Percentiles rank a stretch among this genome's conserved stretches.
phyloP scores from a whole-genome alignment of 2,888 invertebrate genomes.

The Eurytoma californica region DNA sequence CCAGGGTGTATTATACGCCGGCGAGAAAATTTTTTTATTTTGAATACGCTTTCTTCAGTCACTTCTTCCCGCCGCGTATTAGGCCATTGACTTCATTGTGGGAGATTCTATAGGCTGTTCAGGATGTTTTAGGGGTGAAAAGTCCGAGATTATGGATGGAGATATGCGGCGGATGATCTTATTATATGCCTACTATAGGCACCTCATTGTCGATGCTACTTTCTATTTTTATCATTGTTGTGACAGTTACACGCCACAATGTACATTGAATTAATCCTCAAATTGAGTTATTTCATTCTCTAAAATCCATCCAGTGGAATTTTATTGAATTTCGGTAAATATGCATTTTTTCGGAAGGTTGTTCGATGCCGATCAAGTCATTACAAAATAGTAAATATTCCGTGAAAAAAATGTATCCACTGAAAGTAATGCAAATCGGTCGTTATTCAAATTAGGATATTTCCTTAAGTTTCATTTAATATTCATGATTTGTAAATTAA shows the following conservation, averaged over 20 bases:
- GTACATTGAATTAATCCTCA: too few relatives aligned
- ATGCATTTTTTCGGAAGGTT: too few relatives aligned
- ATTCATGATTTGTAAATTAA: too few relatives aligned
- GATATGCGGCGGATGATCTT: slow-evolving; percentile 13
- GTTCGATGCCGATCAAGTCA: too few relatives aligned
- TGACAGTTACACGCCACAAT: not conserved
- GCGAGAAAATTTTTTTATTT: not conserved
- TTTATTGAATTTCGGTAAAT: too few relatives aligned
- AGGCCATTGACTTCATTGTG: slow-evolving; percentile 2
- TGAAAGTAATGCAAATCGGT: too few relatives aligned
- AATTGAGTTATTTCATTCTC: too few relatives aligned
- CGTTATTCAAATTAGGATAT: too few relatives aligned
- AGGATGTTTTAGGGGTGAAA: slow-evolving; percentile 24
- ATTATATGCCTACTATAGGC: not conserved
- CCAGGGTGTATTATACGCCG: not conserved
- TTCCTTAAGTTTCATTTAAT: too few relatives aligned
- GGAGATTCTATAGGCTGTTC: slow-evolving; percentile 27
- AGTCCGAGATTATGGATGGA: slow-evolving; percentile 6
- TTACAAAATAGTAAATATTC: too few relatives aligned
- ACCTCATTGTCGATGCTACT: not conserved
- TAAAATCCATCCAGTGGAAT: too few relatives aligned
- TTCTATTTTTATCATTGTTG: not conserved
- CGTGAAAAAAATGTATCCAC: too few relatives aligned
- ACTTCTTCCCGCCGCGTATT: not conserved
- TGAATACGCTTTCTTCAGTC: not conserved